Percentiles rank a stretch among this genome's conserved stretches.
Conservation (phyloP, 2,797 vertebrate species). For the Tapirus indicus region DNA sequence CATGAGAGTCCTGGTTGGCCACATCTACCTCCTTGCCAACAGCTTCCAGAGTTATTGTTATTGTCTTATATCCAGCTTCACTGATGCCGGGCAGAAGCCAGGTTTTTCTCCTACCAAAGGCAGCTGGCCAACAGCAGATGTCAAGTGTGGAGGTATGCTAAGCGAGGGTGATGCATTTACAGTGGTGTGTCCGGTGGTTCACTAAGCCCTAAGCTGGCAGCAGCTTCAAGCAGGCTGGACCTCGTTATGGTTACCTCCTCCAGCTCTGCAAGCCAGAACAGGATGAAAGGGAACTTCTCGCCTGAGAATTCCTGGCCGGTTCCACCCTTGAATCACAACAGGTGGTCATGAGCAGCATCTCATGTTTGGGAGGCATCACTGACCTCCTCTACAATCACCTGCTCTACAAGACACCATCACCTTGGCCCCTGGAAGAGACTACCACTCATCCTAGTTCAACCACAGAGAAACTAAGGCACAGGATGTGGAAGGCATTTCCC, state of each 20-base stretch:
- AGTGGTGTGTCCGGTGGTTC: neutral
- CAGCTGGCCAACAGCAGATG: constrained; percentile 58
- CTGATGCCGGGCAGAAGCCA: neutral
- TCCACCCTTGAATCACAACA: neutral
- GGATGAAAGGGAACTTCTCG: neutral
- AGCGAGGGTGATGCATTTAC: neutral
- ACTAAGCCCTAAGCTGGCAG: neutral
- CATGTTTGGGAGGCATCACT: neutral
- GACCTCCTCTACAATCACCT: neutral
- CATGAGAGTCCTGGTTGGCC: neutral
- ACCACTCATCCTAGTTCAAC: neutral
- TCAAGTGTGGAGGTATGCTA: neutral
- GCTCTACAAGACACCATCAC: neutral
- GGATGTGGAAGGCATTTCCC: neutral
- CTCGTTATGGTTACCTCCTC: constrained; percentile 3
- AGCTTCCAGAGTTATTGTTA: neutral
- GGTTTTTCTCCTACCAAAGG: constrained; percentile 23
- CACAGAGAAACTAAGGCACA: neutral
- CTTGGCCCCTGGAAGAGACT: neutral
- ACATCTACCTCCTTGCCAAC: neutral
- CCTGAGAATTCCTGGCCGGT: neutral
- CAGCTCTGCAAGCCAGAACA: constrained; percentile 12
- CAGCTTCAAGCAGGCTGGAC: neutral
- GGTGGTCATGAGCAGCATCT: neutral
- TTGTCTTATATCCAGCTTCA: neutral